Base-by-base conservation (phyloP, 1,140 invertebrate genomes). In the Achatina immaculata region DNA sequence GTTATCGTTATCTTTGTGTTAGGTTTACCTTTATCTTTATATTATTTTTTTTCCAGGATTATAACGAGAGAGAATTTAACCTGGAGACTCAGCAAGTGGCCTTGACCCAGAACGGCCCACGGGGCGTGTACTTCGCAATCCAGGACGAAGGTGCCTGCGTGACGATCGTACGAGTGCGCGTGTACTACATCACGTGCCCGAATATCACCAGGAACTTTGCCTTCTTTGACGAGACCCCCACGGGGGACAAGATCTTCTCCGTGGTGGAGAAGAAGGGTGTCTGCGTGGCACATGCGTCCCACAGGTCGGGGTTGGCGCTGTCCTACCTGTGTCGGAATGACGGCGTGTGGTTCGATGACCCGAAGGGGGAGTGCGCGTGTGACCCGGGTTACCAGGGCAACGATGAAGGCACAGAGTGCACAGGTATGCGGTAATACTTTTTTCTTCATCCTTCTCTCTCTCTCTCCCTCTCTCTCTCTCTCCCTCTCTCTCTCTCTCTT, bases 61-160 rank as follows among this genome's bases (percentile, higher is more conserved):
- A 84, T 2, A 83, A 72, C 24, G 84, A 89, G 40, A 78, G 85
- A 19, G 79, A 96, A 84, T 97, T 98, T 85, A 99, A 99, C 90
- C 96, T 95, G 0, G 97, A 99, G 92, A 94, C 97, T 0, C 96
- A 97, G 87, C 96, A 95, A 82, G 96, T 99, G 82, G 95, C 96
- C 4, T 95, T 99, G 28, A 96, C 95, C 80, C 98, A 97, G 90
- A 78, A 83, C 38, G 77, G 86, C 58, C 68, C 42, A 3, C 96
- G 96, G 89, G 97, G 97, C 48, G 96, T 99, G 0, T 99, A 99
- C 89, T 98, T 99, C 91, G 97, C 98, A 24, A 98, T 99, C 90
- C 94, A 97, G 86, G 98, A 99, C 91, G 96, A 98, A 91, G 98
- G 93, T 24, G 97, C 97, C 21, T 99, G 98, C 90, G 97, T 99